Percentiles rank a stretch among this genome's conserved stretches.
Conservation (phyloP, 2,797 vertebrate genomes). For the Mormyrus proboscirostris region DNA sequence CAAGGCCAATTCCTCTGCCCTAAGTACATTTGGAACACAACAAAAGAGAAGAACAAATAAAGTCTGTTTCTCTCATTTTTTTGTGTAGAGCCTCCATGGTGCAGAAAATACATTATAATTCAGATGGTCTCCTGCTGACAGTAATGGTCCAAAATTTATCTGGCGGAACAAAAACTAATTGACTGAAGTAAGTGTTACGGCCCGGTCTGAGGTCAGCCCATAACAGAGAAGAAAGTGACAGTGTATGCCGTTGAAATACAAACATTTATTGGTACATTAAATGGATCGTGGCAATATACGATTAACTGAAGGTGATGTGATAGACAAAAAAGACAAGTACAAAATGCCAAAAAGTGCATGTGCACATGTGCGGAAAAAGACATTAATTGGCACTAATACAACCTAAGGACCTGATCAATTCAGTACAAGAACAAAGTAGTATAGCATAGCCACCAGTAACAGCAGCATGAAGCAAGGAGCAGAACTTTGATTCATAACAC, state of each 20-base stretch:
- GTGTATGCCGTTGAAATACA: not conserved
- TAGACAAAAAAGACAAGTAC: not conserved
- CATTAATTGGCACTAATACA: not conserved
- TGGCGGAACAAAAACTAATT: not conserved
- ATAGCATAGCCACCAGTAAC: not conserved
- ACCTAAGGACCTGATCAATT: not conserved
- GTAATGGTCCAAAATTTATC: constrained; percentile 1
- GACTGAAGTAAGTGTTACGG: not conserved
- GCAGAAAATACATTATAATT: not conserved
- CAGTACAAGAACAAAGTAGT: not conserved
- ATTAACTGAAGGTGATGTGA: not conserved
- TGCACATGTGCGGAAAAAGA: not conserved
- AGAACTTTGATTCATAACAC: not conserved
- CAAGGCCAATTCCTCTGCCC: not conserved
- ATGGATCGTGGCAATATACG: not conserved
- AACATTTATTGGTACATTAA: not conserved
- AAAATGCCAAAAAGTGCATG: not conserved
- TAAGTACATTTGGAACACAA: not conserved
- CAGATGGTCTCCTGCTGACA: not conserved
- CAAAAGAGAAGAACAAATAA: not conserved
- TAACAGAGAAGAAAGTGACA: not conserved
- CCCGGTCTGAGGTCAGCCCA: not conserved
- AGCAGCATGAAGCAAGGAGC: not conserved
- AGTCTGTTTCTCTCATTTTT: not conserved
- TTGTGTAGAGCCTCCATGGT: not conserved